phyloP scores from a whole-genome alignment of 2,888 invertebrate species.

The Chymomyza amoena region DNA sequence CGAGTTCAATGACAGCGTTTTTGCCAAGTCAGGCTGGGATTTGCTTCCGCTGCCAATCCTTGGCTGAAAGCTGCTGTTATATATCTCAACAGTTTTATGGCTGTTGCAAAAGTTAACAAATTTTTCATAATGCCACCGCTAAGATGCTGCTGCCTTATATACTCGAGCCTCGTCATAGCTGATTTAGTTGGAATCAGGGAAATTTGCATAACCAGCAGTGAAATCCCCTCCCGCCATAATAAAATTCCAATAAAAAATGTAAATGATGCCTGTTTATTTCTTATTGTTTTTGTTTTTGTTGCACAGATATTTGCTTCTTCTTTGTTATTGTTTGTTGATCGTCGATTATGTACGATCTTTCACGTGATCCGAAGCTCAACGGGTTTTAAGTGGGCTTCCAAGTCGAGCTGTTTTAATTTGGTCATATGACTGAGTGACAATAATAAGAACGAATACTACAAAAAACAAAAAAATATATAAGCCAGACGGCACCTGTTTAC shows the following conservation, averaged over 20 bases:
- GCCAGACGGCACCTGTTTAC: constrained; percentile 17
- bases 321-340: neutral
- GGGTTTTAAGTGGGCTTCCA: constrained; percentile 4
- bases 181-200: neutral
- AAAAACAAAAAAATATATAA: constrained; percentile 21
- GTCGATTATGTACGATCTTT: constrained; percentile 16
- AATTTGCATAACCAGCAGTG: neutral
- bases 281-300: neutral
- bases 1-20: constrained; percentile 55
- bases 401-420: constrained; percentile 51
- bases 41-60: neutral
- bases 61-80: neutral
- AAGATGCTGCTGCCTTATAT: neutral
- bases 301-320: neutral
- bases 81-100: neutral
- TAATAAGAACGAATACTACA: constrained; percentile 14
- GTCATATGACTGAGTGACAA: constrained; percentile 59
- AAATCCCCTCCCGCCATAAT: neutral
- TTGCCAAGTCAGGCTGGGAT: neutral
- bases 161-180: neutral
- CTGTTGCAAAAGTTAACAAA: neutral
- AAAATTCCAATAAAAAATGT: neutral
- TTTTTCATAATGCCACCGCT: neutral
- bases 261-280: neutral
- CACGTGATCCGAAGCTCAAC: constrained; percentile 33